These are phyloP conservation scores for Tridacna crocea DNA, from an alignment of 2,888 invertebrate genomes.

Conservation along the genomic window DNA sequence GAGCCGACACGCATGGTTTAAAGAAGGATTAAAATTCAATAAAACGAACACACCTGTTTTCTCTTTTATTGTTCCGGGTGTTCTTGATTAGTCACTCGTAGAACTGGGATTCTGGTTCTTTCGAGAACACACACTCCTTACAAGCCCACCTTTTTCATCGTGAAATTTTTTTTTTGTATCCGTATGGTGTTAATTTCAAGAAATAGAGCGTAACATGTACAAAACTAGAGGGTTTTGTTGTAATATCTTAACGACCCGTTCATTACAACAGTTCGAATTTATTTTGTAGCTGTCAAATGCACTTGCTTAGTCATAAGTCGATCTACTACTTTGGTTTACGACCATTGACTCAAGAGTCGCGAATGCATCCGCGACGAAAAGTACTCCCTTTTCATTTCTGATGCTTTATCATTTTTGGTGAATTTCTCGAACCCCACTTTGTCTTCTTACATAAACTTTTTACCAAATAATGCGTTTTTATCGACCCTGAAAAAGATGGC, in stretches of 20 bases:
- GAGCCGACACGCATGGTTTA: slow-evolving; percentile 4
- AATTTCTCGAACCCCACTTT: no score
- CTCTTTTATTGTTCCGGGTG: slow-evolving; percentile 6
- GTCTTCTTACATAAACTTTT: no score
- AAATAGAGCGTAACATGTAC: neutral
- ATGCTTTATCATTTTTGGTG: no score
- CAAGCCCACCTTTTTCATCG: neutral
- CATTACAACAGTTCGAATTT: neutral
- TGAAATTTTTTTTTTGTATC: neutral
- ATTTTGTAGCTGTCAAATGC: no score
- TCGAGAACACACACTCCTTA: neutral
- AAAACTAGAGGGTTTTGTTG: neutral
- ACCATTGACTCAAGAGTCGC: no score
- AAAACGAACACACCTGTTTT: slow-evolving; percentile 17
- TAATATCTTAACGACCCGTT: neutral
- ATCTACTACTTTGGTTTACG: no score
- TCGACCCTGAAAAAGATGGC: no score
- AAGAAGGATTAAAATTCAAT: slow-evolving; percentile 18
- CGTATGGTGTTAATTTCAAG: neutral
- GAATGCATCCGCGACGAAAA: no score
- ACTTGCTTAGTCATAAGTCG: no score
- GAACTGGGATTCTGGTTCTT: neutral
- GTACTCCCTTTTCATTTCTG: no score
- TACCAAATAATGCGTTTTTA: no score
- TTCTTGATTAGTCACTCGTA: neutral